Evolutionary conservation across 2,113 vertebrate species (phyloP), one percentile per base, ranked within the genome.

Genomic region (Varanus salvator): DNA sequence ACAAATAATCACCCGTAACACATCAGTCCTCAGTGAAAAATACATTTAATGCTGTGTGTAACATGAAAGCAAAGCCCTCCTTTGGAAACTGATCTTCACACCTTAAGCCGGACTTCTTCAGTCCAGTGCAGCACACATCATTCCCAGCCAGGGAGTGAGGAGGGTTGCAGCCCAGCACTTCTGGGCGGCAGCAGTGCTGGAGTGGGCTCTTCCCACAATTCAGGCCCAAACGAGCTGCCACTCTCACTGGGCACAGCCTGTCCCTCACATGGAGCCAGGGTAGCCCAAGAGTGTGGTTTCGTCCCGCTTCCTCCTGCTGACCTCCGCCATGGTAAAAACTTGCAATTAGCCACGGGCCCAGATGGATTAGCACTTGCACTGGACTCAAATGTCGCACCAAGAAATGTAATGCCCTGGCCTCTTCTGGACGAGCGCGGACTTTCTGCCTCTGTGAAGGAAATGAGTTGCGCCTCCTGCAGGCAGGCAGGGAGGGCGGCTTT

Each of bases 1-100:
- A 66, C 57, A 77, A 64, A 69, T 9, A 52, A 54, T 0, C 12
- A 57, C 23, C 80, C 71, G 74, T 86, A 76, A 88, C 81, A 25
- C 84, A 92, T 87, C 29, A 76, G 82, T 12, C 74, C 71, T 27
- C 57, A 54, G 57, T 74, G 48, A 85, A 86, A 57, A 82, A 34
- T 14, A 1, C 72, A 71, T 68, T 80, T 87, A 52, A 60, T 86
- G 72, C 68, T 27, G 21, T 2, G 4, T 50, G 8, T 23, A 85
- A 87, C 57, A 87, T 19, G 50, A 31, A 2, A 12, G 25, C 66
- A 90, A 76, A 6, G 0, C 8, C 8, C 50, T 60, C 11, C 75
- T 72, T 80, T 34, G 74, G 74, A 38, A 82, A 68, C 1, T 64
- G 80, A 23, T 11, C 31, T 23, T 75, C 9, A 50, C 69, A 75